Percentiles rank a stretch among this genome's conserved stretches.
These are phyloP conservation scores for Sepiola atlantica DNA, from an alignment of 2,888 invertebrate species.

Conservation along the genomic window DNA sequence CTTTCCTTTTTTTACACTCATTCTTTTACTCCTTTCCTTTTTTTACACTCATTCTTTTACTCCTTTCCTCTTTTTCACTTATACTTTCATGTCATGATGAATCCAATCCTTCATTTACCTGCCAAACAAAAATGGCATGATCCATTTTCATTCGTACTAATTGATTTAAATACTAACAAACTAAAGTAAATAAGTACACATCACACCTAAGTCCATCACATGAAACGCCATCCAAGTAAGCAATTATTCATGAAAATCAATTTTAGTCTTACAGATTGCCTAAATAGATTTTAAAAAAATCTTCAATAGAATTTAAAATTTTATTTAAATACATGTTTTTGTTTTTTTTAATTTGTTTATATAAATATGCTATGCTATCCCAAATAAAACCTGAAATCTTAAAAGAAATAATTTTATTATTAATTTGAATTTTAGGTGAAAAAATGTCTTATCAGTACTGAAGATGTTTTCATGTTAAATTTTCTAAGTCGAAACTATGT, in stretches of 20 bases:
- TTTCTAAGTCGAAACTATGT: too few species aligned
- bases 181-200: background rate
- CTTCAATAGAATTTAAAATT: background rate
- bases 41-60: background rate
- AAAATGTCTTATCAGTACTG: background rate
- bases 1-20: too few species aligned
- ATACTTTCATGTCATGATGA: background rate
- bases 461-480: background rate
- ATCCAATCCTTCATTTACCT: background rate
- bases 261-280: too few species aligned
- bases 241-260: background rate
- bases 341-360: background rate
- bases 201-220: background rate
- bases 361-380: background rate
- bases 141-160: background rate
- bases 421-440: background rate
- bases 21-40: background rate
- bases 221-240: background rate
- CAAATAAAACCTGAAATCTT: background rate
- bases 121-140: background rate
- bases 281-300: background rate
- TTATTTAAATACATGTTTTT: background rate
- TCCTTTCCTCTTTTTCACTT: background rate
- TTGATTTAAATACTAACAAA: background rate
- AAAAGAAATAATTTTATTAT: background rate